Percentiles rank a stretch among this genome's conserved stretches.
Evolutionary conservation across 2,888 invertebrate species (phyloP).

Genomic region (Leptinotarsa tumamoca): DNA sequence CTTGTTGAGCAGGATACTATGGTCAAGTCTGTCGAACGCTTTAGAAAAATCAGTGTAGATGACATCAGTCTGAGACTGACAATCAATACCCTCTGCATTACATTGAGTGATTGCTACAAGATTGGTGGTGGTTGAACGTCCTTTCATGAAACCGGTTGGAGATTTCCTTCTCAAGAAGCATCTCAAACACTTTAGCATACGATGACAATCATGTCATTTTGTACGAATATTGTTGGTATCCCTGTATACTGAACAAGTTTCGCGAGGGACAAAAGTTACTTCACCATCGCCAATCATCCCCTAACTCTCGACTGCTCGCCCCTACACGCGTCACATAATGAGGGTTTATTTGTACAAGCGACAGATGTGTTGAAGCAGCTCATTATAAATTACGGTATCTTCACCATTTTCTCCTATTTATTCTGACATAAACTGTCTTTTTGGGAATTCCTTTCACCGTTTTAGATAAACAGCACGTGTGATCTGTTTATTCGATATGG

Average conservation of each 20-base stretch:
- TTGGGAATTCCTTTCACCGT: neutral
- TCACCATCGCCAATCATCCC: neutral
- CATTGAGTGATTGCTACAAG: too few relatives aligned
- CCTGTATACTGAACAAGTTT: neutral
- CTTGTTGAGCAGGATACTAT: too few relatives aligned
- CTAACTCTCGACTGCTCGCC: neutral
- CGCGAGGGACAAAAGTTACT: neutral
- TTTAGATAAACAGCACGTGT: slow-evolving; percentile 3
- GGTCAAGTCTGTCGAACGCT: too few relatives aligned
- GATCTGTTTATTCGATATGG: neutral
- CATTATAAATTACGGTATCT: neutral
- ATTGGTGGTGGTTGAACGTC: too few relatives aligned
- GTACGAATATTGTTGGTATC: too few relatives aligned
- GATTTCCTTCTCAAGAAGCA: too few relatives aligned
- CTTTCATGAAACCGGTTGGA: too few relatives aligned
- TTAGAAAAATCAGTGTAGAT: too few relatives aligned
- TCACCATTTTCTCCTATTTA: neutral
- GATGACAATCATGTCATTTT: too few relatives aligned
- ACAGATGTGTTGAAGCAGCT: neutral
- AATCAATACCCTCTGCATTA: too few relatives aligned
- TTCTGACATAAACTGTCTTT: slow-evolving; percentile 3
- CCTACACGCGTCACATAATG: neutral
- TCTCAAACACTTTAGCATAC: too few relatives aligned
- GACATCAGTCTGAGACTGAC: too few relatives aligned
- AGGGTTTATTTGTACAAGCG: slow-evolving; percentile 7